These are phyloP conservation scores for Cephalopachus bancanus DNA, from an alignment of 2,797 vertebrate species.

Conservation along the genomic window DNA sequence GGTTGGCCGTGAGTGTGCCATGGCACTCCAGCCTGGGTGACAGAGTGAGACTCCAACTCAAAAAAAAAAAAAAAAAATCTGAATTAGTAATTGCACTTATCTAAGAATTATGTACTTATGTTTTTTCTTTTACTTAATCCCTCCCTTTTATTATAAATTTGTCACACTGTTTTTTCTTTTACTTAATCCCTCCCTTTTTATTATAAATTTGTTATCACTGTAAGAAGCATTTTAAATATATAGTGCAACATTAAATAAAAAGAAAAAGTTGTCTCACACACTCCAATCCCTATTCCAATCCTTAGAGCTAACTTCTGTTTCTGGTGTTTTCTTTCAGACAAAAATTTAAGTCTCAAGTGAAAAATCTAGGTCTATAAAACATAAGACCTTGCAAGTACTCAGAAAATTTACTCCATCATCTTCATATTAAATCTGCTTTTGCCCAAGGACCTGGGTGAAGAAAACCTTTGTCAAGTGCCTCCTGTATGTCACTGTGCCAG, in stretches of 20 bases:
- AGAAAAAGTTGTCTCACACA: background rate
- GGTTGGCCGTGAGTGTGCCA: too few relatives aligned
- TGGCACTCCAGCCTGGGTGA: too few relatives aligned
- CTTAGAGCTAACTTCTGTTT: background rate
- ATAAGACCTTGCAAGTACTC: background rate
- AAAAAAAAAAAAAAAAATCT: too few relatives aligned
- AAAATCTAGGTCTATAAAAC: background rate
- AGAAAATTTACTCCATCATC: background rate
- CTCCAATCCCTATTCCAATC: background rate
- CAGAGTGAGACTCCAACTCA: too few relatives aligned
- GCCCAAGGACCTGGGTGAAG: background rate
- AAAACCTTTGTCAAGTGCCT: background rate
- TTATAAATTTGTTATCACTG: conserved; percentile 15
- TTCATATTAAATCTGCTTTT: background rate
- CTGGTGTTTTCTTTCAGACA: conserved; percentile 52
- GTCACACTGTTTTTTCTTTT: background rate
- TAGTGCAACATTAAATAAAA: background rate
- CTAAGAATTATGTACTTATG: conserved; percentile 22
- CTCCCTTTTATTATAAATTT: conserved; percentile 52
- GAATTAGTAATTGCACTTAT: background rate
- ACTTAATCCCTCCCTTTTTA: conserved; percentile 11
- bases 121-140: background rate
- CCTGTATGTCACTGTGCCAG: background rate
- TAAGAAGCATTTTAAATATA: background rate
- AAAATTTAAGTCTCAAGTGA: conserved; percentile 4